Conservation (phyloP, 2,797 vertebrate species). For the Leptodactylus fallax region DNA sequence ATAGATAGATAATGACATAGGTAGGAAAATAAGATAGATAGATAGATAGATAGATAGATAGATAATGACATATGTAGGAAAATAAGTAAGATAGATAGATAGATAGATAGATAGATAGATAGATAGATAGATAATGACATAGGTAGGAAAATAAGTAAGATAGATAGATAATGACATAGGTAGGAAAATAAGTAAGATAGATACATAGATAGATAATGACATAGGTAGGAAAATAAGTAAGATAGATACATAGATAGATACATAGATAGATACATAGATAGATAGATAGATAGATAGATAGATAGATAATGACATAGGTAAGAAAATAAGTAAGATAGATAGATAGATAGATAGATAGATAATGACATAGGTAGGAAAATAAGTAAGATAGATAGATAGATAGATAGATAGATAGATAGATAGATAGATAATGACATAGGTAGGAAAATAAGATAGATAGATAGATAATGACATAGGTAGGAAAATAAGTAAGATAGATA, state of each 20-base stretch:
- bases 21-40: background rate
- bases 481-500: background rate
- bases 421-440: background rate
- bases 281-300: background rate
- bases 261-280: background rate
- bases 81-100: background rate
- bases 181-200: too few relatives aligned
- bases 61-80: background rate
- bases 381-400: conserved; percentile 15
- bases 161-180: background rate
- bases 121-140: conserved; percentile 28
- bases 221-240: too few relatives aligned
- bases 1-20: background rate
- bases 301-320: too few relatives aligned
- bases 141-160: background rate
- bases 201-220: background rate
- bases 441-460: background rate
- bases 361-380: too few relatives aligned
- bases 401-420: conserved; percentile 3
- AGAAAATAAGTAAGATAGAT: background rate
- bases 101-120: background rate
- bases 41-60: conserved; percentile 28
- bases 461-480: background rate
- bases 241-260: conserved; percentile 10
- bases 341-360: conserved; percentile 3